phyloP scores from a whole-genome alignment of 2,113 vertebrate species.

The Petaurus breviceps region DNA sequence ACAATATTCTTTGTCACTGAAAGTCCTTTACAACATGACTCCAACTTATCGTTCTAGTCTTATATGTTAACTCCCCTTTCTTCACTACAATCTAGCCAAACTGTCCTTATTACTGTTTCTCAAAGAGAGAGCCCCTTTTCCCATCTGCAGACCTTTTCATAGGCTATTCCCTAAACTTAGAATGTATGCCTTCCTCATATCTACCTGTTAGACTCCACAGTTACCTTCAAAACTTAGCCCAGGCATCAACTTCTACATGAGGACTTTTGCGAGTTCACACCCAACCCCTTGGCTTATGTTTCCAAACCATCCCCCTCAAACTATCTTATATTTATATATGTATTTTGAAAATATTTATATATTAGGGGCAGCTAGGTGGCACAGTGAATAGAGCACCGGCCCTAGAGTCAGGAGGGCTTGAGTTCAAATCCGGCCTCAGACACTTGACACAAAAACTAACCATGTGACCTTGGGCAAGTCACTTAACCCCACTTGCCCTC shows the following conservation, averaged over 20 bases:
- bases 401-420: too few relatives aligned
- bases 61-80: too few relatives aligned
- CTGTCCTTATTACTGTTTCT: neutral
- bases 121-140: neutral
- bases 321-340: neutral
- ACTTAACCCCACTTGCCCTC: too few relatives aligned
- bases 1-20: neutral
- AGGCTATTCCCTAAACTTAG: neutral
- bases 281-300: neutral
- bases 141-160: neutral
- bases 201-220: neutral
- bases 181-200: neutral
- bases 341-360: neutral
- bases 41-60: neutral
- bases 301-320: neutral
- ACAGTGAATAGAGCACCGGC: too few relatives aligned
- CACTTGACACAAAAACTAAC: too few relatives aligned
- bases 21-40: neutral
- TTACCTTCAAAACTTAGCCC: neutral
- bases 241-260: neutral
- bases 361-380: too few relatives aligned
- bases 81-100: neutral
- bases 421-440: too few relatives aligned
- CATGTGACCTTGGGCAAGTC: too few relatives aligned
- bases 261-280: neutral